These are phyloP conservation scores for Cerastoderma edule DNA, from an alignment of 2,888 invertebrate species.

Conservation along the genomic window DNA sequence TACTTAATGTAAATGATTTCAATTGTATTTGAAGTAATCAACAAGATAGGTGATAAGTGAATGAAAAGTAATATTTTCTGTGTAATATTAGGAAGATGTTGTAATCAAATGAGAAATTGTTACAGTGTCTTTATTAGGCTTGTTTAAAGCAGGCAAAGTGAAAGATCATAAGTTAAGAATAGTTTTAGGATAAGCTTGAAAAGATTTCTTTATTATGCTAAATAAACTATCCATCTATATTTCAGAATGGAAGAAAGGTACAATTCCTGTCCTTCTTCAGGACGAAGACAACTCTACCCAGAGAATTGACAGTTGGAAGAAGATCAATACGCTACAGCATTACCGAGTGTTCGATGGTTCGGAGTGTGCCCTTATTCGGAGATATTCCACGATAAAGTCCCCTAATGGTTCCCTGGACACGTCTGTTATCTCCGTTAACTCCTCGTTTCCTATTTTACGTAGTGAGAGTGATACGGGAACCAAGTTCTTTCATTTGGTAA, in stretches of 20 bases:
- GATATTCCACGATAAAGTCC: slow-evolving; percentile 87
- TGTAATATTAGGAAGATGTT: too few species aligned
- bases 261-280: slow-evolving; percentile 92
- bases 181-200: not conserved
- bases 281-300: slow-evolving; percentile 99
- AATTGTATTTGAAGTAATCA: too few species aligned
- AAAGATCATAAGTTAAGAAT: not conserved
- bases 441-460: slow-evolving; percentile 73
- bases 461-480: slow-evolving; percentile 74
- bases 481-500: slow-evolving; percentile 78
- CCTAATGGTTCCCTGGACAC: slow-evolving; percentile 79
- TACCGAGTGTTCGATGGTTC: slow-evolving; percentile 97
- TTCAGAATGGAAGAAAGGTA: slow-evolving; percentile 82
- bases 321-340: slow-evolving; percentile 97
- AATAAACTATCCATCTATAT: too few species aligned
- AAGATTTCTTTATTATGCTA: too few species aligned
- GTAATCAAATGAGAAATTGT: too few species aligned
- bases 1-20: too few species aligned
- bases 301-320: slow-evolving; percentile 97
- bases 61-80: too few species aligned
- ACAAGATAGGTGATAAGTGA: too few species aligned
- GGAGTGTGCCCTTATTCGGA: slow-evolving; percentile 95
- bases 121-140: too few species aligned
- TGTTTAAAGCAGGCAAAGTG: too few species aligned
- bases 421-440: slow-evolving; percentile 73